Percentiles rank a stretch among this genome's conserved stretches.
These are phyloP conservation scores for Phaedon cochleariae DNA, from an alignment of 2,888 invertebrate genomes.

Conservation along the genomic window DNA sequence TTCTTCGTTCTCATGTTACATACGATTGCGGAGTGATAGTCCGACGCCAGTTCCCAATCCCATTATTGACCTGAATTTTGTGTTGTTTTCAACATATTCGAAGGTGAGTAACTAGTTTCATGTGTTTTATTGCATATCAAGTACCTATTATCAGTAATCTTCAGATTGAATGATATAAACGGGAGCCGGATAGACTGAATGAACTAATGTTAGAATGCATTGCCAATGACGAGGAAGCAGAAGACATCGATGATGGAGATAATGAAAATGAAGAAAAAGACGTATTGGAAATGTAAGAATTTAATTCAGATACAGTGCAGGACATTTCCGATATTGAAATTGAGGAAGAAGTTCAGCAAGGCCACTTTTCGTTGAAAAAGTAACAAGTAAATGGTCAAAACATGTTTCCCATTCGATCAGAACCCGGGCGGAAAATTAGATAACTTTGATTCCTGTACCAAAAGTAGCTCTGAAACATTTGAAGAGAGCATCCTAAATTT, in stretches of 20 bases:
- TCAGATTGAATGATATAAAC: conserved; percentile 2
- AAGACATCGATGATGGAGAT: conserved; percentile 13
- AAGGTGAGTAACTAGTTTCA: conserved; percentile 6
- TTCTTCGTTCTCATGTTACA: conserved; percentile 1
- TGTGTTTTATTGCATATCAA: conserved; percentile 2
- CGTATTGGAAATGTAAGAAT: conserved; percentile 5
- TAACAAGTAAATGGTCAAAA: conserved; percentile 14
- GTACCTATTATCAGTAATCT: neutral
- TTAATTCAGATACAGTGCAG: conserved; percentile 19
- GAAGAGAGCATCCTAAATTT: too few relatives aligned
- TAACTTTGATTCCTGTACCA: conserved; percentile 11
- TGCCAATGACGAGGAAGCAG: conserved; percentile 9
- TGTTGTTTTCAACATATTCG: conserved; percentile 3
- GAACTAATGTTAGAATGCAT: conserved; percentile 24
- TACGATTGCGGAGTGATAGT: conserved; percentile 10
- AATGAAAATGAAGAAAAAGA: conserved; percentile 21
- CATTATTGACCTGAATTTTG: conserved; percentile 4
- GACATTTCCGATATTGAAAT: conserved; percentile 20
- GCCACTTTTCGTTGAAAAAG: conserved; percentile 14
- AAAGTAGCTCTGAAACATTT: conserved; percentile 19
- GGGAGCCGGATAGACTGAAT: conserved; percentile 13
- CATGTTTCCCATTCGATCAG: conserved; percentile 20
- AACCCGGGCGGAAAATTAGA: conserved; percentile 14
- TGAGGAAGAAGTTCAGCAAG: conserved; percentile 5
- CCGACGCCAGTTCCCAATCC: conserved; percentile 5